Evolutionary conservation across 2,888 invertebrate genomes (phyloP), one percentile per base, ranked within the genome.

Genomic region (Drosophila fungiperda): DNA sequence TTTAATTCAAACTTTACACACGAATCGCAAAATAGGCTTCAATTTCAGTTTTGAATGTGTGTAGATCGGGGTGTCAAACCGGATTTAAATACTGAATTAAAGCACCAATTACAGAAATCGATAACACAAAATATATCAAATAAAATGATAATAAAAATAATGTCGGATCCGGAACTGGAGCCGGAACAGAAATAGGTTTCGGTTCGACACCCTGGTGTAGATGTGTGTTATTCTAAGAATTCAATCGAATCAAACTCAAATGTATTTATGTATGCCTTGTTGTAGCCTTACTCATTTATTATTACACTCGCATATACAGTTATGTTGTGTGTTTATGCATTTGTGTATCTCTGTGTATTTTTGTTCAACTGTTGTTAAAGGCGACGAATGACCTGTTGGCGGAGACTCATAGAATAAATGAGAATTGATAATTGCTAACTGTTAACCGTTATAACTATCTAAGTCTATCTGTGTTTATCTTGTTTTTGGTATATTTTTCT

Each of bases 401-500:
- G 54, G 42, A n/a, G n/a, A 33, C 7, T 4, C n/a, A 20, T 49
- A 20, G 12, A 20, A 9, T 17, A 11, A 29, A 15, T 11, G 26
- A 29, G 38, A 11, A 35, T 35, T 11, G 26, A 55, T 52, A 63
- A 60, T 71, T 68, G 66, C 71, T 71, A 72, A 71, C 68, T 73
- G 83, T 82, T 85, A 58, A 80, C 68, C 70, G 73, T 82, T 80
- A 62, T 85, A 64, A 71, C 63, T 76, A 57, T 50, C 54, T 45
- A 15, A 15, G 23, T 23, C 45, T 23, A 15, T 23, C 23, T 45
- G 45, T 85, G 50, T 65, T 61, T 68, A 35, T 23, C 15, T 8
- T 45, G 15, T 2, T 45, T 45, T 45, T 70, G 42, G 59, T 69
- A 63, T 70, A 60, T 72, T 64, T 72, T 60, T 60, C 52, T 45